Conservation (phyloP, 92 coral and sea anemone genomes). For the Epizoanthus illoricatus region DNA sequence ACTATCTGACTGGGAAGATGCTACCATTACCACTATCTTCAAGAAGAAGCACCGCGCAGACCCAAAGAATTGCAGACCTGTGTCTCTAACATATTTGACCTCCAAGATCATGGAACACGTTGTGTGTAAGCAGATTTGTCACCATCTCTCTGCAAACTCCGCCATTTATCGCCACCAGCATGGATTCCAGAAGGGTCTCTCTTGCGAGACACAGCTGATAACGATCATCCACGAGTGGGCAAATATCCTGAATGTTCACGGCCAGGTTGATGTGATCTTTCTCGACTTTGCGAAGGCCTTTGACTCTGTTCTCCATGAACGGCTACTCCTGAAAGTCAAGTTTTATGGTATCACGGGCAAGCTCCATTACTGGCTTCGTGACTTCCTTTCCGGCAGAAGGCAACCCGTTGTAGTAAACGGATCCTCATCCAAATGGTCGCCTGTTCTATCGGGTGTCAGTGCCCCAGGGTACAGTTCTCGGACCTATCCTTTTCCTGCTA, state of each 20-base stretch:
- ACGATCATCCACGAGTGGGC: conserved; percentile 40
- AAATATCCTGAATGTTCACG: conserved; percentile 30
- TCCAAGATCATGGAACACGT: too few relatives aligned
- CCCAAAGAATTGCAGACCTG: too few relatives aligned
- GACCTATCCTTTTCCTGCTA: too few relatives aligned
- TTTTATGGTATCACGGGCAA: conserved; percentile 11
- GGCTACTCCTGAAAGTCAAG: background rate
- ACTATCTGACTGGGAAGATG: too few relatives aligned
- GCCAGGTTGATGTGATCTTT: conserved; percentile 25
- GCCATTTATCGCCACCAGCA: conserved; percentile 38
- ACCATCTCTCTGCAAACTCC: conserved; percentile 18
- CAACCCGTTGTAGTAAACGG: conserved; percentile 33
- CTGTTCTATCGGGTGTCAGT: conserved; percentile 28
- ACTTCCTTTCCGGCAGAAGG: conserved; percentile 13
- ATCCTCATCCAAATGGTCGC: conserved; percentile 12
- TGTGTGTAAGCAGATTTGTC: background rate
- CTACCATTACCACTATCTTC: too few relatives aligned
- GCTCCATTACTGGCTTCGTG: background rate
- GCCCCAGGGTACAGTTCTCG: conserved; percentile 26
- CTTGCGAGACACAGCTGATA: conserved; percentile 39
- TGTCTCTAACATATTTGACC: too few relatives aligned
- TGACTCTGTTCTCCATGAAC: conserved; percentile 9
- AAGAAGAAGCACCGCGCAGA: too few relatives aligned
- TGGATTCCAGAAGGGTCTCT: conserved; percentile 28
- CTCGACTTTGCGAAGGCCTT: conserved; percentile 28